Base-by-base conservation (phyloP, 2,113 vertebrate species). In the Thamnophis sirtalis region DNA sequence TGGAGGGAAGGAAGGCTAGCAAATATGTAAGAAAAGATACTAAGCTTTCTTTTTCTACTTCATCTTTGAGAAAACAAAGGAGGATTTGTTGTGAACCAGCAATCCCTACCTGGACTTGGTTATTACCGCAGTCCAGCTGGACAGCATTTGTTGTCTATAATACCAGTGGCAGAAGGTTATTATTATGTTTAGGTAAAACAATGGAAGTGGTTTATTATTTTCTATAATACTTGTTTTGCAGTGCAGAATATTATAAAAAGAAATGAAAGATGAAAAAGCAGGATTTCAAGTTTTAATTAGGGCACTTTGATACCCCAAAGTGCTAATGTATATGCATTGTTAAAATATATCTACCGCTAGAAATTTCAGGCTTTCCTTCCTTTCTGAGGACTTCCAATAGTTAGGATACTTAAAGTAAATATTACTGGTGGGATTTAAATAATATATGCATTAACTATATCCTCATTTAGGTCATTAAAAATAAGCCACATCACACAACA, bases 171-270 rank as follows among this genome's bases (percentile, higher is more conserved):
- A 93, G 58, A 94, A 24, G 91, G 68, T 88, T 0, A 0, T 86
- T 94, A 94, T 95, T 90, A 92, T 96, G 95, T 96, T 97, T 95
- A 96, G 93, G 93, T 97, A 96, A 96, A 96, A 96, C 96, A 97
- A 96, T n/a, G 92, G 96, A 97, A 96, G 95, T 97, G 97, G 92
- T 89, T 2, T 84, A 68, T 2, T 92, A 92, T 97, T 96, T 96
- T 91, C 95, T 94, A 96, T 97, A 95, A 95, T 88, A 95, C 91
- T 94, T 97, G 89, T 96, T 80, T 97, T 96, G 96, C 50, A 96
- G 91, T 92, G 63, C n/a, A 92, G 86, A 95, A 86, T 53, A 95
- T 84, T 58, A 80, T 58, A 90, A 93, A 91, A 86, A 87, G 95
- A 93, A 55, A 55, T 24, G 33, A 56, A 86, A 87, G 17, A 87